phyloP scores from a whole-genome alignment of 1,140 invertebrate species.

The Papilio glaucus region DNA sequence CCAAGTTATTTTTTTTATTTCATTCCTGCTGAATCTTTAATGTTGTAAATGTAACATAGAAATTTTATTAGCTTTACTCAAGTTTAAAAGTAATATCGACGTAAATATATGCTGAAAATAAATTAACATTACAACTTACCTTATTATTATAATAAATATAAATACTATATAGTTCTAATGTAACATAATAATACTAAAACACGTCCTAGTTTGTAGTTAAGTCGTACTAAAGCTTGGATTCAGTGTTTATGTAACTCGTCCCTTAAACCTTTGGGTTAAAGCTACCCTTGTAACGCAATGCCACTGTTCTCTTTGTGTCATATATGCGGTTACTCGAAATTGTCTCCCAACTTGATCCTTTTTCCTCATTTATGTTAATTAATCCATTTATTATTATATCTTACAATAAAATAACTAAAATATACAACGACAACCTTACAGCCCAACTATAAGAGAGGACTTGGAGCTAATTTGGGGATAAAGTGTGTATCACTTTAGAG shows the following conservation, averaged over 20 bases:
- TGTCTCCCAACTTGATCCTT: background rate
- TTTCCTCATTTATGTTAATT: background rate
- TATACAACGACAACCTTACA: background rate
- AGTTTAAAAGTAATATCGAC: no score
- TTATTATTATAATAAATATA: no score
- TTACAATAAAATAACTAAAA: background rate
- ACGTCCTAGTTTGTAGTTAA: background rate
- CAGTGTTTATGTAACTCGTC: background rate
- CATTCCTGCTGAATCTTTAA: no score
- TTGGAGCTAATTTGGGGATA: background rate
- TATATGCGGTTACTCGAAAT: background rate
- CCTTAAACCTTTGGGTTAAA: background rate
- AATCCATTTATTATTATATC: slow-evolving; percentile 2
- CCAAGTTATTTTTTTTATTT: no score
- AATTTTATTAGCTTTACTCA: no score
- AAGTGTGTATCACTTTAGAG: no score
- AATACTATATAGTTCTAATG: no score
- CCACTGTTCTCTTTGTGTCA: background rate
- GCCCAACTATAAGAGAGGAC: background rate
- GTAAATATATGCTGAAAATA: no score
- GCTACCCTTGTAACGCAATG: background rate
- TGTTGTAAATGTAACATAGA: no score
- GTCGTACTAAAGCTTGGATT: background rate
- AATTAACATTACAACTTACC: no score
- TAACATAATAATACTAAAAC: no score